Conservation (phyloP, 2,888 invertebrate species). For the Lepidochrysops patricia region DNA sequence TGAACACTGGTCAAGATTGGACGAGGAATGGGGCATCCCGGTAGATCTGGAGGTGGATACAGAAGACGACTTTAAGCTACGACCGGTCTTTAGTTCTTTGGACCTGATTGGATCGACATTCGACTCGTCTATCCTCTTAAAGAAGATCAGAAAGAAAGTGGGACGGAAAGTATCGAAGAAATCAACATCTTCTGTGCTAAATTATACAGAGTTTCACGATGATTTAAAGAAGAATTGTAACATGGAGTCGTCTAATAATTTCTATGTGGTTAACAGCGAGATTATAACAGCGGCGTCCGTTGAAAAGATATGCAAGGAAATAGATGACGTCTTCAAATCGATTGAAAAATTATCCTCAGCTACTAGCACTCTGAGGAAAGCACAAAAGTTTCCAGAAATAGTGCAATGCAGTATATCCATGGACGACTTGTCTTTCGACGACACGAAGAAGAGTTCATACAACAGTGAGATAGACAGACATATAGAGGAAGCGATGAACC, state of each 20-base stretch:
- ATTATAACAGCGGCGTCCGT: constrained; percentile 52
- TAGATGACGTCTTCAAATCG: constrained; percentile 59
- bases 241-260: constrained; percentile 36
- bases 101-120: constrained; percentile 52
- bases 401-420: constrained; percentile 55
- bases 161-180: constrained; percentile 40
- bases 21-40: constrained; percentile 55
- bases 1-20: constrained; percentile 55
- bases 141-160: constrained; percentile 44
- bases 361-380: constrained; percentile 38
- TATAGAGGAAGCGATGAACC: constrained; percentile 59
- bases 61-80: constrained; percentile 36
- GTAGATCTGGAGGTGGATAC: constrained; percentile 53
- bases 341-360: constrained; percentile 51
- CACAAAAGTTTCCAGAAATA: constrained; percentile 38
- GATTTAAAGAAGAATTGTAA: constrained; percentile 36
- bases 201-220: constrained; percentile 50
- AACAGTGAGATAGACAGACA: constrained; percentile 45
- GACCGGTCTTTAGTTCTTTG: constrained; percentile 44
- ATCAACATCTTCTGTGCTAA: constrained; percentile 32
- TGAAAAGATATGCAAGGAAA: constrained; percentile 53
- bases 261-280: constrained; percentile 47
- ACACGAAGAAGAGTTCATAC: constrained; percentile 34
- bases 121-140: constrained; percentile 53
- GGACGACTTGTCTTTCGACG: constrained; percentile 51